These are phyloP conservation scores for Tetragonula clypearis DNA, from an alignment of 1,140 invertebrate genomes.

Conservation along the genomic window DNA sequence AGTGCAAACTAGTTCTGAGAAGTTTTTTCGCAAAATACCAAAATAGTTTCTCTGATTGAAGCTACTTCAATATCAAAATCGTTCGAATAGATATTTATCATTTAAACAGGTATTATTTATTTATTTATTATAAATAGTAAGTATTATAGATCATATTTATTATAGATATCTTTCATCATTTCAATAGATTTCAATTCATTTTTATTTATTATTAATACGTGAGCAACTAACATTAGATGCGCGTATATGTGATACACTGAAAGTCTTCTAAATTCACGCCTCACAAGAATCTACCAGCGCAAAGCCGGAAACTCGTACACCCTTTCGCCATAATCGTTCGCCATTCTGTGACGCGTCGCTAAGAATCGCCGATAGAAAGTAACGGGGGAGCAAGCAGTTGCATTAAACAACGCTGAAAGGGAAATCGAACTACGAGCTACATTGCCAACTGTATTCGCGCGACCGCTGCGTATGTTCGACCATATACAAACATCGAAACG, in stretches of 20 bases:
- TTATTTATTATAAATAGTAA: too few species aligned
- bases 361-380: slow-evolving; percentile 61
- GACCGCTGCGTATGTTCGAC: background rate
- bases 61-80: too few species aligned
- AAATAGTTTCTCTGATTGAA: too few species aligned
- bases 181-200: too few species aligned
- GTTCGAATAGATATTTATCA: too few species aligned
- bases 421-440: slow-evolving; percentile 22
- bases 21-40: too few species aligned
- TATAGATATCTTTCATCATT: too few species aligned
- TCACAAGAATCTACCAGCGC: slow-evolving; percentile 17
- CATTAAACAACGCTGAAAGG: slow-evolving; percentile 51
- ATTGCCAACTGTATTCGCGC: background rate
- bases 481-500: background rate
- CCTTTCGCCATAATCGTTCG: background rate
- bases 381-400: slow-evolving; percentile 40
- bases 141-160: too few species aligned
- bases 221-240: background rate
- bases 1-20: too few species aligned
- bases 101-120: too few species aligned
- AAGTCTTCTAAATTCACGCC: slow-evolving; percentile 43
- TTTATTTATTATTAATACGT: too few species aligned
- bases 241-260: background rate
- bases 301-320: slow-evolving; percentile 9
- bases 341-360: background rate